Base-by-base conservation (phyloP, 1,140 invertebrate species). In the Proctacanthus coquilletti region DNA sequence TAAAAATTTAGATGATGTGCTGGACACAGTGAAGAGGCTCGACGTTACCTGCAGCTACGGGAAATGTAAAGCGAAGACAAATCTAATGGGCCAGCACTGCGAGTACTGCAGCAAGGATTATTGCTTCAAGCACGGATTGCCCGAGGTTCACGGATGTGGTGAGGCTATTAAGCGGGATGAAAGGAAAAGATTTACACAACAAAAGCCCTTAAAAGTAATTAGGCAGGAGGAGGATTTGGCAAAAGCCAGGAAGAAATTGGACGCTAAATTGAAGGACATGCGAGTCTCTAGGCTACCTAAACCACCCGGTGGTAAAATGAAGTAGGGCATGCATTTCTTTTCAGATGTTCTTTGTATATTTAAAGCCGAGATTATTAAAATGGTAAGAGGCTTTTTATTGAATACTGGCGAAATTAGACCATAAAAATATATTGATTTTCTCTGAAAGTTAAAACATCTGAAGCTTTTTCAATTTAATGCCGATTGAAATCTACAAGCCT, bases 181-280 rank as follows among this genome's bases (percentile, higher is more conserved):
- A 32, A 47, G 56, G 0, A 53, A 55, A 34, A 48, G 57, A 31
- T 60, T 60, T 17, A 23, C 59, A 8, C 48, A 60, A 21, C 56
- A 56, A 3, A 56, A 53, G 27, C 51, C 56, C 4, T 15, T 38
- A 2, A 55, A 56, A 21, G 56, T 51, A 1, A 36, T 59, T 2
- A 43, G 45, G 0, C 48, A 53, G 4, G 53, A 55, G 33, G 42
- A 50, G 19, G 56, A 60, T 5, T 43, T 56, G 0, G 47, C 47
- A 21, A 48, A 56, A 31, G 56, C 56, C 0, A 59, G 54, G 33
- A 55, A 55, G 34, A 46, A 48, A 9, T 39, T 60, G 5, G 45
- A 57, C 33, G 39, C 47, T 5, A 60, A 59, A 39, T 18, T 60
- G 1, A 56, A 59, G 21, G 53, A 59, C n/a, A 59, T 60, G 56